Evolutionary conservation across 2,113 vertebrate species (phyloP).

Genomic region (Eptatretus burgeri): DNA sequence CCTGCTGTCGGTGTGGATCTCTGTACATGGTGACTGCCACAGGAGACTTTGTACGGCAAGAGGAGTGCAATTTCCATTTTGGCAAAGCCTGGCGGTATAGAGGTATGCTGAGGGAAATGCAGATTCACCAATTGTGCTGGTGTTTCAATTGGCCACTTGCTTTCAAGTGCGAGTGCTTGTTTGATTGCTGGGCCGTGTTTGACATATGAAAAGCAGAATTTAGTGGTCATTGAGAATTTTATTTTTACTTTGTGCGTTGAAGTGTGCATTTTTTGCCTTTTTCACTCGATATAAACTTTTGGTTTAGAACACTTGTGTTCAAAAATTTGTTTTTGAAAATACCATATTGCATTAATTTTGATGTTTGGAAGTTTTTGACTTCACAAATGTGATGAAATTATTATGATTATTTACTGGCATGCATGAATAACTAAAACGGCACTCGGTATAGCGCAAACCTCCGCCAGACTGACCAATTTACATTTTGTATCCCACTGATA

Average conservation of each 20-base stretch:
- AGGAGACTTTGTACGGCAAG: conserved; percentile 44
- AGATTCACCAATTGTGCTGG: not conserved
- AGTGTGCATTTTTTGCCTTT: not conserved
- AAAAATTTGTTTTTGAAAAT: too few species aligned
- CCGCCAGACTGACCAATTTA: too few species aligned
- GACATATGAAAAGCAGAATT: not conserved
- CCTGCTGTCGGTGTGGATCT: conserved; percentile 60
- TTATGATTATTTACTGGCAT: too few species aligned
- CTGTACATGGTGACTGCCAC: conserved; percentile 45
- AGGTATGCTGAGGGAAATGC: conserved; percentile 20
- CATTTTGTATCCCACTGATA: too few species aligned
- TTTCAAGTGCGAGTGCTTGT: conserved; percentile 6
- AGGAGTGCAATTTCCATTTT: conserved; percentile 70
- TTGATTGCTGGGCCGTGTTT: not conserved
- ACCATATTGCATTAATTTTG: too few species aligned
- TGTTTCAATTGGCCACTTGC: not conserved
- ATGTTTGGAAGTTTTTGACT: too few species aligned
- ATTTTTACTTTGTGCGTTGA: not conserved
- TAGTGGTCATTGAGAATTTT: not conserved
- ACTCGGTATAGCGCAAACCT: too few species aligned
- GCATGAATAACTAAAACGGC: too few species aligned
- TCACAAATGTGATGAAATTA: too few species aligned
- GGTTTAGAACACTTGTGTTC: too few species aligned
- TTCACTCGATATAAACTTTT: not conserved
- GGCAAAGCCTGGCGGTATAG: conserved; percentile 46